Conservation (phyloP, 2,797 vertebrate genomes). For the Phalloptychus januarius region DNA sequence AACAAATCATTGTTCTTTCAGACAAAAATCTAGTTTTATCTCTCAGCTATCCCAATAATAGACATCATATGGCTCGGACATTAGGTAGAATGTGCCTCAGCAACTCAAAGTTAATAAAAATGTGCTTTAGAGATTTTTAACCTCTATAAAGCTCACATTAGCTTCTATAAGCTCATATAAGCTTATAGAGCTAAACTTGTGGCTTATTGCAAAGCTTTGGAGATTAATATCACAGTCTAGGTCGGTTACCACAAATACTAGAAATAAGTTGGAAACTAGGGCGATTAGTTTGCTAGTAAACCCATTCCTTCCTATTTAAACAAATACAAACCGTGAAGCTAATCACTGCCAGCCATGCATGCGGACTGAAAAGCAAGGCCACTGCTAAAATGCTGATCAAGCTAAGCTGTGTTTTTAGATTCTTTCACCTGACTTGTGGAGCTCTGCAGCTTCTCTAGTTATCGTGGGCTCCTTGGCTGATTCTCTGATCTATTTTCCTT, state of each 20-base stretch:
- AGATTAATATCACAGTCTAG: background rate
- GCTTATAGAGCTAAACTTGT: background rate
- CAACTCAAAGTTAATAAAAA: background rate
- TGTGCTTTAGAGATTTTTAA: background rate
- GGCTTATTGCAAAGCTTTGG: background rate
- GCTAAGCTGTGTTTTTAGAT: background rate
- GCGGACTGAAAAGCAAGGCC: background rate
- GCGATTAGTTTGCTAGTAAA: background rate
- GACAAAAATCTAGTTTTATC: background rate
- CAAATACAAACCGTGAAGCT: background rate
- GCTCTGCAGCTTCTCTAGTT: background rate
- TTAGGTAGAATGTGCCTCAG: background rate
- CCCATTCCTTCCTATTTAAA: too few relatives aligned
- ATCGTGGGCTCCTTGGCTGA: background rate
- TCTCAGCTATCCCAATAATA: too few relatives aligned
- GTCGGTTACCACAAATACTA: background rate
- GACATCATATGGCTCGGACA: background rate
- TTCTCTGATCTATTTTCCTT: background rate
- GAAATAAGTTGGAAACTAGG: background rate
- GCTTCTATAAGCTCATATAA: background rate
- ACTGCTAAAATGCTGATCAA: background rate
- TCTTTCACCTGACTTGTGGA: background rate
- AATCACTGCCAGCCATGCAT: background rate
- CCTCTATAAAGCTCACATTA: background rate
- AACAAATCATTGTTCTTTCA: background rate